Evolutionary conservation across 35 echinoderm and acorn worm genomes (phyloP).

Genomic region (Acanthaster planci): DNA sequence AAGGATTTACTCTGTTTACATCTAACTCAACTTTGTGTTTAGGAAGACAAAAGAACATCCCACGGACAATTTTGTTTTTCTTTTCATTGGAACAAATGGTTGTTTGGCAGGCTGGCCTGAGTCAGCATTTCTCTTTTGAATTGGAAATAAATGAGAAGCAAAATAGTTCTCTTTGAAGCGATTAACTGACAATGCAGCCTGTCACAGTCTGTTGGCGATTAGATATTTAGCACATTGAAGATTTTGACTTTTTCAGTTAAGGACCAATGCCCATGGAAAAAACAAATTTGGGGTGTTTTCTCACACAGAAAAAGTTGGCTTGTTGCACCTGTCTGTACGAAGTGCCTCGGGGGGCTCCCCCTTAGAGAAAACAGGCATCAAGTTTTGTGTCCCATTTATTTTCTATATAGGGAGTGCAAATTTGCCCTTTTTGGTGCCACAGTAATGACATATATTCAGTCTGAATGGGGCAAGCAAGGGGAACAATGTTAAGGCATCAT

Average conservation of each 20-base stretch:
- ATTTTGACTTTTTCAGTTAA: constrained; percentile 10
- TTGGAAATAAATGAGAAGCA: not conserved
- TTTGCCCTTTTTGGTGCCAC: not conserved
- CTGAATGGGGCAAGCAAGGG: not conserved
- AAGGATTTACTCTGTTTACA: not conserved
- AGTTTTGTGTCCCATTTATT: not conserved
- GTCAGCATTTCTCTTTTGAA: not conserved
- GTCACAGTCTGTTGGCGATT: not conserved
- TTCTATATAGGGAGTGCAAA: not conserved
- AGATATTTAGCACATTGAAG: not conserved
- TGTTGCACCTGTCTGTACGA: constrained; percentile 3
- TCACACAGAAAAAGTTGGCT: not conserved
- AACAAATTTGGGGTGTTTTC: too few relatives aligned
- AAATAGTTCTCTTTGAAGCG: constrained; percentile 1
- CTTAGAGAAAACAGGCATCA: too few relatives aligned
- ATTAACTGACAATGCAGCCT: not conserved
- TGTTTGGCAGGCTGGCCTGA: not conserved
- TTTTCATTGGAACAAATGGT: not conserved
- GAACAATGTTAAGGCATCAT: not conserved
- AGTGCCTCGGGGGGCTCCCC: too few relatives aligned
- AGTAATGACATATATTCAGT: not conserved
- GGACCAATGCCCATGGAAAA: not conserved
- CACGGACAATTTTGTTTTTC: not conserved
- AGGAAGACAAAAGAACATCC: not conserved
- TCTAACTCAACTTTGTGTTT: not conserved